Conservation (phyloP, 2,113 vertebrate genomes). For the Eulemur rufifrons region DNA sequence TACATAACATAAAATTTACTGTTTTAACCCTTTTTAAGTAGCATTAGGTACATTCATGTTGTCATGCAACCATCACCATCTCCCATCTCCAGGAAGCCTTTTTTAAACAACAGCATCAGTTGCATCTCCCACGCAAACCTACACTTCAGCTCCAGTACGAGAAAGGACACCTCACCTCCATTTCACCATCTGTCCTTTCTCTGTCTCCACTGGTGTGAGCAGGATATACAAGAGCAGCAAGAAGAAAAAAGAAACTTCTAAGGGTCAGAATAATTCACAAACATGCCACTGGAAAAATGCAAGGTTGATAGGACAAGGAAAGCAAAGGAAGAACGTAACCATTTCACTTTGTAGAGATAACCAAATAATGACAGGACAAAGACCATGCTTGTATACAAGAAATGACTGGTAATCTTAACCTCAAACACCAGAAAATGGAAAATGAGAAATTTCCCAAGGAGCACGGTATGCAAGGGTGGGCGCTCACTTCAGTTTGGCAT, state of each 20-base stretch:
- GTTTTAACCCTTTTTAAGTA: neutral
- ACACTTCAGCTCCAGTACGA: neutral
- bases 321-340: neutral
- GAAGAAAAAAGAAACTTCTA: neutral
- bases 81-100: neutral
- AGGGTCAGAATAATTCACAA: neutral
- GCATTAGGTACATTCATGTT: too few species aligned
- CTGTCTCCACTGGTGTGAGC: neutral
- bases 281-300: neutral
- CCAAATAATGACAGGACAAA: neutral
- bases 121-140: neutral
- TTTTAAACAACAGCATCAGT: neutral
- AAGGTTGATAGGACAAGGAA: neutral
- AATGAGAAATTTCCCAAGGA: neutral
- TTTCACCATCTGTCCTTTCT: neutral
- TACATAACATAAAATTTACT: neutral
- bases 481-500: neutral
- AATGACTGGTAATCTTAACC: neutral
- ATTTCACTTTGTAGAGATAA: neutral
- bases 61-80: neutral
- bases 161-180: neutral
- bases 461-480: accelerated
- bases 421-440: neutral
- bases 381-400: neutral
- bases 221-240: neutral